Conservation (phyloP, 1,140 invertebrate species). For the Aethina tumida region DNA sequence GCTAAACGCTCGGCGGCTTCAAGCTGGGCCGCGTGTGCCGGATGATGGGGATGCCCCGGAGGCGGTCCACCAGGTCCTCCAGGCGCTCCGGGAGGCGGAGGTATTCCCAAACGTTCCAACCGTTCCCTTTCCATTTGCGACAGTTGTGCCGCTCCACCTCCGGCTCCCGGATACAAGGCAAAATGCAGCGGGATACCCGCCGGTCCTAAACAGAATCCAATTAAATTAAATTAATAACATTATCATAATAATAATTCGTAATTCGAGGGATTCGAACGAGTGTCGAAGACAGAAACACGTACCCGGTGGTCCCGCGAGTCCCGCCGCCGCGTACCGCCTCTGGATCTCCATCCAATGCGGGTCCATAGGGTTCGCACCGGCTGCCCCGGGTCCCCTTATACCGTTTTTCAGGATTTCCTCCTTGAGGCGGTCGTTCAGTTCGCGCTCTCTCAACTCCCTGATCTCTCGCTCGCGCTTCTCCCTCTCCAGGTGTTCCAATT, state of each 20-base stretch:
- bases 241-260: not conserved
- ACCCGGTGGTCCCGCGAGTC: conserved; percentile 28
- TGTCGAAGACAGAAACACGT: conserved; percentile 1
- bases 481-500: conserved; percentile 70
- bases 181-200: conserved; percentile 33
- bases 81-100: conserved; percentile 42
- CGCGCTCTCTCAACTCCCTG: conserved; percentile 72
- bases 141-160: conserved; percentile 46
- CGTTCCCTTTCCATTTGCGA: conserved; percentile 80
- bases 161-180: conserved; percentile 42
- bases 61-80: conserved; percentile 39
- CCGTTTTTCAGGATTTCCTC: conserved; percentile 68
- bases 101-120: conserved; percentile 68
- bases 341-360: conserved; percentile 77
- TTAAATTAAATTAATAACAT: not conserved
- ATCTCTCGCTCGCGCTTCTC: conserved; percentile 79
- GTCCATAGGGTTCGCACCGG: conserved; percentile 65
- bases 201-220: conserved; percentile 19
- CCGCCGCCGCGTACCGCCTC: conserved; percentile 31
- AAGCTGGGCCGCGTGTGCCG: conserved; percentile 32
- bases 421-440: conserved; percentile 71
- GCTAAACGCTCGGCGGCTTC: conserved; percentile 55
- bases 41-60: conserved; percentile 28
- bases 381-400: conserved; percentile 38
- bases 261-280: not conserved